A percentile compares a stretch with the other conserved stretches of the same genome.
Conservation (phyloP, 2,797 vertebrate genomes). For the Oreortyx pictus region DNA sequence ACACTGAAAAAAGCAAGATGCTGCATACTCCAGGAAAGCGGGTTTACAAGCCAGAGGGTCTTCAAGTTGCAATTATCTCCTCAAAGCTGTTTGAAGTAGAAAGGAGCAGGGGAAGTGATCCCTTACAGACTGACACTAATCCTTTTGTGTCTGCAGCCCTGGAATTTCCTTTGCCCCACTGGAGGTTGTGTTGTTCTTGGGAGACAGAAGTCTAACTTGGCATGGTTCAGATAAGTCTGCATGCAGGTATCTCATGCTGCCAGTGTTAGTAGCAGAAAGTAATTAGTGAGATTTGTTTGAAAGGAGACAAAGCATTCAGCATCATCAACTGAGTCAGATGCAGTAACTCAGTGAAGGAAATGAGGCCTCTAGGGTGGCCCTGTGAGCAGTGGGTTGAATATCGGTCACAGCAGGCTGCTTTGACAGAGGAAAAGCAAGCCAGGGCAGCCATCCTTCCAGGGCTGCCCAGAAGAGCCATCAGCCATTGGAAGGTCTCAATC, state of each 20-base stretch:
- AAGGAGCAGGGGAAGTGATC: not conserved
- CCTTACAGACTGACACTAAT: not conserved
- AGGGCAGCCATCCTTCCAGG: not conserved
- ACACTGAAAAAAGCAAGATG: not conserved
- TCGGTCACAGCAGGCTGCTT: not conserved
- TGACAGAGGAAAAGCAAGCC: not conserved
- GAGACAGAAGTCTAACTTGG: not conserved
- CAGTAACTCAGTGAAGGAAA: not conserved
- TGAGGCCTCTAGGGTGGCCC: not conserved
- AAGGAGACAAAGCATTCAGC: not conserved
- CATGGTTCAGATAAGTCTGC: not conserved
- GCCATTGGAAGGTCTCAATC: not conserved
- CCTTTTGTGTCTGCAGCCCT: not conserved
- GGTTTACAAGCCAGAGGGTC: not conserved
- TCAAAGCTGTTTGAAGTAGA: not conserved
- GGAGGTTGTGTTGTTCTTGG: not conserved
- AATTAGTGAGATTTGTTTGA: slow-evolving; percentile 34
- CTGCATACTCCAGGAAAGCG: not conserved
- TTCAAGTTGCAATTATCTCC: slow-evolving; percentile 28
- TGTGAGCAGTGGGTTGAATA: not conserved
- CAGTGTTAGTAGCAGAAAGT: not conserved
- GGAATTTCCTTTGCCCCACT: not conserved
- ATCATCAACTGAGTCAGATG: not conserved
- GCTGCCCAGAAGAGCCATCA: not conserved
- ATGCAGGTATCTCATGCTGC: slow-evolving; percentile 5